phyloP scores from a whole-genome alignment of 2,888 invertebrate genomes.

The Stenoptilia bipunctidactyla region DNA sequence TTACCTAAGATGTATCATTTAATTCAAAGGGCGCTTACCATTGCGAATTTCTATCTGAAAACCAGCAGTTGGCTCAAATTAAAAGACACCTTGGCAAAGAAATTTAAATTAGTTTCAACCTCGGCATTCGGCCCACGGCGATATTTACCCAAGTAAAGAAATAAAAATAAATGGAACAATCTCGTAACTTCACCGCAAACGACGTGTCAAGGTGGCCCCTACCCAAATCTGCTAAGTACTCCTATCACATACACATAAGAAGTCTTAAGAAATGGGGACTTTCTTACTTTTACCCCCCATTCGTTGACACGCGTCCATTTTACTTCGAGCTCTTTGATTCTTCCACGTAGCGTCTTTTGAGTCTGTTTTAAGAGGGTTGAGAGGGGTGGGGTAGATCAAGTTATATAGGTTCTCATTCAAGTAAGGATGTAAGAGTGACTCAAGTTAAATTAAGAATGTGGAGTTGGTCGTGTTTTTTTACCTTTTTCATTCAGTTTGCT shows the following conservation, averaged over 20 bases:
- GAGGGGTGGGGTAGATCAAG: conserved; percentile 19
- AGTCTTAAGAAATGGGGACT: conserved; percentile 58
- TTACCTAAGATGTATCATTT: no score
- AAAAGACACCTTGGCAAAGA: no score
- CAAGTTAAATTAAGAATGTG: conserved; percentile 72
- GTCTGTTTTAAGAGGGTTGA: conserved; percentile 1
- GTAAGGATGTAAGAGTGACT: conserved; percentile 66
- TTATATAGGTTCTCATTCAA: conserved; percentile 29
- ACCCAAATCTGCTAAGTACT: conserved; percentile 36
- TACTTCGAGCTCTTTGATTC: conserved; percentile 25
- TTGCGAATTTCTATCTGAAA: no score
- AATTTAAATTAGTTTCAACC: not conserved
- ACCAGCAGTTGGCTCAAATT: no score
- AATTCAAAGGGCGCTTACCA: no score
- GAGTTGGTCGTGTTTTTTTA: conserved; percentile 51
- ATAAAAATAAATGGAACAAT: conserved; percentile 7
- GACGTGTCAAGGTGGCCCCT: conserved; percentile 55
- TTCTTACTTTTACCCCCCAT: conserved; percentile 45
- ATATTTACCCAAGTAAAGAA: not conserved
- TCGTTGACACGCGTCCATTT: conserved; percentile 39
- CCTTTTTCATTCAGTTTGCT: conserved; percentile 50
- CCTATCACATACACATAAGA: conserved; percentile 46
- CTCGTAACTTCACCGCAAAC: conserved; percentile 50
- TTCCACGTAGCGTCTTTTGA: conserved; percentile 13
- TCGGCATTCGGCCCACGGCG: not conserved